Evolutionary conservation across 2,113 vertebrate genomes (phyloP).

Genomic region (Candoia aspera): DNA sequence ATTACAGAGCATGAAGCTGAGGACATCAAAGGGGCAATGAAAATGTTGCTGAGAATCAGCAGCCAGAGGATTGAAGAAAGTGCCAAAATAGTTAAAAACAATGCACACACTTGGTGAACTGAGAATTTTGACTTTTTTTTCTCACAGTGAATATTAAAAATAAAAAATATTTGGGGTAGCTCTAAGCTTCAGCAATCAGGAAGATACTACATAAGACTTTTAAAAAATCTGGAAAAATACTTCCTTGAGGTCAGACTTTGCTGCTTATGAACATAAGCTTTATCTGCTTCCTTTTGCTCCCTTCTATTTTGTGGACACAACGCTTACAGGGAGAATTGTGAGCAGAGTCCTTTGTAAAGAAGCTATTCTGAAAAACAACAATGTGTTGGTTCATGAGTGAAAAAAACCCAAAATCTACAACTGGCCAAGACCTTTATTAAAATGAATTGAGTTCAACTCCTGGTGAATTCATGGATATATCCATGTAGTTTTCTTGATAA

Average conservation of each 20-base stretch:
- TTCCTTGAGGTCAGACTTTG: background rate
- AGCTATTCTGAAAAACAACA: background rate
- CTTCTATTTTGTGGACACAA: background rate
- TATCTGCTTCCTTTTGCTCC: background rate
- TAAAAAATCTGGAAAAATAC: background rate
- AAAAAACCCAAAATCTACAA: background rate
- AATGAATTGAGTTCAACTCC: background rate
- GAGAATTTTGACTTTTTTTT: background rate
- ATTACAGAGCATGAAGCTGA: conserved; percentile 9
- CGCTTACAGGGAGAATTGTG: background rate
- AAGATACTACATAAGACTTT: background rate
- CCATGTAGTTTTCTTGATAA: background rate
- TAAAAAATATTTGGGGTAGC: background rate
- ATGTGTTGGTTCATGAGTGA: background rate
- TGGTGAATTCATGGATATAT: background rate
- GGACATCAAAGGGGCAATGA: background rate
- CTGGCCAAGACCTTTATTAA: background rate
- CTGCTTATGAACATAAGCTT: background rate
- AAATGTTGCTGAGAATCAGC: background rate
- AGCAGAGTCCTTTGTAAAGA: background rate
- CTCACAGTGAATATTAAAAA: background rate
- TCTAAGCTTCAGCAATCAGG: background rate
- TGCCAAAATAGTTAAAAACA: background rate
- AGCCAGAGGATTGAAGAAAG: background rate
- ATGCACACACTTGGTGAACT: background rate